A percentile compares a stretch with the other conserved stretches of the same genome.
Conservation (phyloP, 2,888 invertebrate genomes). For the Silvanus unidentatus region DNA sequence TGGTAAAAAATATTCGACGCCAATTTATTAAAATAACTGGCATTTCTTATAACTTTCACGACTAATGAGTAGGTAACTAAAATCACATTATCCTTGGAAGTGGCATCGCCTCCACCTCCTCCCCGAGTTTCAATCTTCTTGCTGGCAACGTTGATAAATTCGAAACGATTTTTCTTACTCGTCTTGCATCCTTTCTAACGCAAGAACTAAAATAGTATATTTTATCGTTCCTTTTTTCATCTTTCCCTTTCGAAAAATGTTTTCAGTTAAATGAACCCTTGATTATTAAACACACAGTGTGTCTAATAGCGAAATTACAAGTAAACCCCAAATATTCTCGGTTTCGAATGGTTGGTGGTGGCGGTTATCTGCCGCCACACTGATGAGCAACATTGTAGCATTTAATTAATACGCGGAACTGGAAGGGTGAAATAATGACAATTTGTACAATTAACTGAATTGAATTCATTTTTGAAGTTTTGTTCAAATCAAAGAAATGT, state of each 20-base stretch:
- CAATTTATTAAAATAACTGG: constrained; percentile 25
- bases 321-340: no score
- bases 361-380: no score
- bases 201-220: constrained; percentile 43
- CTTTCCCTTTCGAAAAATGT: constrained; percentile 12
- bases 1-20: constrained; percentile 24
- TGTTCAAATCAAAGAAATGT: background rate
- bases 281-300: constrained; percentile 33
- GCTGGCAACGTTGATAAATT: constrained; percentile 50
- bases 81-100: constrained; percentile 42
- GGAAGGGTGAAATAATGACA: background rate
- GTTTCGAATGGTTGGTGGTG: no score
- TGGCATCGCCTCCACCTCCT: constrained; percentile 31
- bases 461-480: background rate
- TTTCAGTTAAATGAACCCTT: constrained; percentile 35
- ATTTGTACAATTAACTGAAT: no score
- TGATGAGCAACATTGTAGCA: no score
- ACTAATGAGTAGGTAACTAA: constrained; percentile 45
- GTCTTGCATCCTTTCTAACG: constrained; percentile 41
- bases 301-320: constrained; percentile 34
- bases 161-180: constrained; percentile 52
- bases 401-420: no score
- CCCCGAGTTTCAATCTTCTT: constrained; percentile 45
- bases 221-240: constrained; percentile 29
- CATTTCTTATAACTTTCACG: constrained; percentile 23